Evolutionary conservation across 2,888 invertebrate genomes (phyloP).

Genomic region (Vannuccia rotundouncinata): DNA sequence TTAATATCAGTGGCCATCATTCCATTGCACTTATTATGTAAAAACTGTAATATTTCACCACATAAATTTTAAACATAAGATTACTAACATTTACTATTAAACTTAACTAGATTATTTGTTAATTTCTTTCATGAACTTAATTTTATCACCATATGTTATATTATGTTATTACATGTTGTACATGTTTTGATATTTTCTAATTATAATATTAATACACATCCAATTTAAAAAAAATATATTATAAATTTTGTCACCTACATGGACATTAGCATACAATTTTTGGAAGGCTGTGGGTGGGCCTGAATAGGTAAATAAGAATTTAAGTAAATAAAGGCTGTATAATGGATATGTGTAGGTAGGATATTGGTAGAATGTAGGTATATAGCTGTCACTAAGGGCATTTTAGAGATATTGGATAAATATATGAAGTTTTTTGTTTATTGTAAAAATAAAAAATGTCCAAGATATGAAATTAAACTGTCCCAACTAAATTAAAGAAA

Average conservation of each 20-base stretch:
- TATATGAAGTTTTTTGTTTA: too few species aligned
- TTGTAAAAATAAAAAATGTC: too few species aligned
- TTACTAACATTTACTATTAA: background rate
- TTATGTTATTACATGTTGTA: slow-evolving; percentile 26
- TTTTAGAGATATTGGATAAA: too few species aligned
- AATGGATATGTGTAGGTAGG: too few species aligned
- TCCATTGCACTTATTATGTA: background rate
- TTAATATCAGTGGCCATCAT: background rate
- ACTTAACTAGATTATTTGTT: background rate
- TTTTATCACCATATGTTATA: slow-evolving; percentile 6
- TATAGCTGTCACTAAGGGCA: too few species aligned
- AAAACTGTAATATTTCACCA: background rate
- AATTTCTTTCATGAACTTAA: background rate
- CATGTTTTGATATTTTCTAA: slow-evolving; percentile 23
- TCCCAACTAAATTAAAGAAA: too few species aligned
- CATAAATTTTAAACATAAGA: background rate
- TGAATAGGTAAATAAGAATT: too few species aligned
- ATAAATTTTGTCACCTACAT: background rate
- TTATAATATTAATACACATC: slow-evolving; percentile 19
- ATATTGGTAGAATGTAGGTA: too few species aligned
- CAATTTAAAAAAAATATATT: slow-evolving; percentile 20
- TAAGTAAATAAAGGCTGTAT: too few species aligned
- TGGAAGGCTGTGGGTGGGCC: slow-evolving; percentile 21
- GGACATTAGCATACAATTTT: slow-evolving; percentile 19
- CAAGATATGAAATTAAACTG: too few species aligned